These are phyloP conservation scores for Tupiocoris notatus DNA, from an alignment of 2,888 invertebrate species.

Conservation along the genomic window DNA sequence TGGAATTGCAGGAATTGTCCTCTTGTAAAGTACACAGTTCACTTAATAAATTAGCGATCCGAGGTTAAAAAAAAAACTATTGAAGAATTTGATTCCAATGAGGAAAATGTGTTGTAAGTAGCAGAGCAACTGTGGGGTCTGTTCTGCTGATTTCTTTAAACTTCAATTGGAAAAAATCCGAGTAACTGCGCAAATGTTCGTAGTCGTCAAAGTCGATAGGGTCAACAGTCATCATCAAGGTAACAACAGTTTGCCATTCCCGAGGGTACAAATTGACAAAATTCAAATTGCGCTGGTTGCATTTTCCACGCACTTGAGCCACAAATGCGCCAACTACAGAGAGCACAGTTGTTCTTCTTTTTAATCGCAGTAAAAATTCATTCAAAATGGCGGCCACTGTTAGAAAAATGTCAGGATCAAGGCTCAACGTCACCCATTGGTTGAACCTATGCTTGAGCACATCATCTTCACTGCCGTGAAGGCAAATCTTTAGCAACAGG, in stretches of 20 bases:
- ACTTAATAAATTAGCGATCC: too few species aligned
- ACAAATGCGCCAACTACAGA: neutral
- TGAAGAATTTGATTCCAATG: neutral
- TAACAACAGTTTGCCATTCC: neutral
- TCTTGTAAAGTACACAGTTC: too few species aligned
- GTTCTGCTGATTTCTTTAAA: neutral
- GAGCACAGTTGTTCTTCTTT: neutral
- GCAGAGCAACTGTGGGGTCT: neutral
- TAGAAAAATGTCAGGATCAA: neutral
- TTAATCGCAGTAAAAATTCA: neutral
- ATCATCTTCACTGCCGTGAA: neutral
- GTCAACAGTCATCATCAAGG: neutral
- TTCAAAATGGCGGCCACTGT: neutral
- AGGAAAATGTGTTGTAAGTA: neutral
- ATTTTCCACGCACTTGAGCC: neutral
- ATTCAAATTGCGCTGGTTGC: neutral
- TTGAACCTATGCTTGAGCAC: neutral
- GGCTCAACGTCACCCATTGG: neutral
- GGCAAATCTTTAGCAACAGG: neutral
- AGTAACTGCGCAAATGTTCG: neutral
- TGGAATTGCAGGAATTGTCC: too few species aligned
- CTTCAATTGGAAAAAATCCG: neutral
- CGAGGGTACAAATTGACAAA: neutral
- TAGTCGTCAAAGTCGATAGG: neutral
- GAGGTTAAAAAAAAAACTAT: too few species aligned